Evolutionary conservation across 2,113 vertebrate genomes (phyloP), one percentile per base, ranked within the genome.

Genomic region (Rousettus leschenaultii): DNA sequence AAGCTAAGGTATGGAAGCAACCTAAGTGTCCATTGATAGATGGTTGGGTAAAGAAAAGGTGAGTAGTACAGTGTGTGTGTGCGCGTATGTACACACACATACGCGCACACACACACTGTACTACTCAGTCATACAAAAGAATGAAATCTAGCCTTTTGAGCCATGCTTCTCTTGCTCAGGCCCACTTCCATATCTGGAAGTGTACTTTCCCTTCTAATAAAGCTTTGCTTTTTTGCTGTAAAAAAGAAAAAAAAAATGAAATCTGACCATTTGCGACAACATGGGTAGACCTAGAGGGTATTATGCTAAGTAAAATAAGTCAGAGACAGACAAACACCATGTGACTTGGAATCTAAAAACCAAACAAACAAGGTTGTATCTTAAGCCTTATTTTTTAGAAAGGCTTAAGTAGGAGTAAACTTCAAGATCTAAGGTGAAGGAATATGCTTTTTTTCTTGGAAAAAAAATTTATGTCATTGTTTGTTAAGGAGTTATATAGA

Each of bases 341-440:
- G 28, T 61, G 16, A 82, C 30, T 82, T 61, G 35, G 26, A 61
- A 61, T 43, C 38, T 82, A 61, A 43, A 82, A 82, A 40, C 6
- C 40, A 40, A 61, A 61, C 61, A 43, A 82, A 40, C 9, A 92
- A n/a, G 26, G 89, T 91, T 43, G 57, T 43, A 68, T 61, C 6
- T 86, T 86, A 94, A 86, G 12, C 5, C 9, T 84, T 86, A 74
- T 78, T 43, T 83, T 97, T 93, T 53, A 79, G 74, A 84, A 59
- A 74, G 7, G 16, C 19, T 85, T 96, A 40, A 71, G 2, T 94
- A 40, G 84, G 30, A 74, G 3, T 63, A n/a, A 93, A 71, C 9
- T 28, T n/a, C 26, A 51, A 66, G 5, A 63, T 65, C 80, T 43
- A n/a, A 28, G 59, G 63, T 71, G 33, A 91, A 92, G 28, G 83